Evolutionary conservation across 2,797 vertebrate species (phyloP).

Genomic region (Rousettus madagascariensis): DNA sequence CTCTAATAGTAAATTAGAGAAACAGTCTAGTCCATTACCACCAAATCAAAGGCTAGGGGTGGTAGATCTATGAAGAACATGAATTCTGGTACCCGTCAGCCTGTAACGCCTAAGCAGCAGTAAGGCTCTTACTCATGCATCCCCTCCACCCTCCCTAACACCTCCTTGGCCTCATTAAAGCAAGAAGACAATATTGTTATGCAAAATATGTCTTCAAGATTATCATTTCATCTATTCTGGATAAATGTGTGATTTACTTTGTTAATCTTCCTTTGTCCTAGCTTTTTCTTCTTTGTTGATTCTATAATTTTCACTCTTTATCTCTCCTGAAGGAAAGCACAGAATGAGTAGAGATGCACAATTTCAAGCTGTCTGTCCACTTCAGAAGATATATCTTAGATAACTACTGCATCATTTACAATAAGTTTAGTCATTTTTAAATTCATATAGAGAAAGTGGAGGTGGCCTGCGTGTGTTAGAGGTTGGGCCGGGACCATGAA

Average conservation of each 20-base stretch:
- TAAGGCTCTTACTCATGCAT: not conserved
- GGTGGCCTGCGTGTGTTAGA: not conserved
- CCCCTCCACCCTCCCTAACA: not conserved
- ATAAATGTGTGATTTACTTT: not conserved
- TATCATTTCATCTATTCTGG: not conserved
- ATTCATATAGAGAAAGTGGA: not conserved
- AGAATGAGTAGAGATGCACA: not conserved
- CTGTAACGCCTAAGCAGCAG: no score
- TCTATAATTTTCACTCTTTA: not conserved
- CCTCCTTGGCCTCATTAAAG: not conserved
- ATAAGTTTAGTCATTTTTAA: conserved; percentile 23
- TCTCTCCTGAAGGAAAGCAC: not conserved
- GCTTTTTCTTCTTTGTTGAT: not conserved
- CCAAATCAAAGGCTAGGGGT: not conserved
- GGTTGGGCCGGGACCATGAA: not conserved
- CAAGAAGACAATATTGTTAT: not conserved
- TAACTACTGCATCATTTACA: not conserved
- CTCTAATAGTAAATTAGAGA: not conserved
- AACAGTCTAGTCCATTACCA: not conserved
- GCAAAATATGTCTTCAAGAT: not conserved
- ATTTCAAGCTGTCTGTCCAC: not conserved
- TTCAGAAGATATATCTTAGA: not conserved
- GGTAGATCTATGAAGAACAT: conserved; percentile 19
- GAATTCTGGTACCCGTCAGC: rapidly evolving
- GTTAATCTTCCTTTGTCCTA: not conserved